These are phyloP conservation scores for Edolisoma coerulescens DNA, from an alignment of 2,113 vertebrate species.

Conservation along the genomic window DNA sequence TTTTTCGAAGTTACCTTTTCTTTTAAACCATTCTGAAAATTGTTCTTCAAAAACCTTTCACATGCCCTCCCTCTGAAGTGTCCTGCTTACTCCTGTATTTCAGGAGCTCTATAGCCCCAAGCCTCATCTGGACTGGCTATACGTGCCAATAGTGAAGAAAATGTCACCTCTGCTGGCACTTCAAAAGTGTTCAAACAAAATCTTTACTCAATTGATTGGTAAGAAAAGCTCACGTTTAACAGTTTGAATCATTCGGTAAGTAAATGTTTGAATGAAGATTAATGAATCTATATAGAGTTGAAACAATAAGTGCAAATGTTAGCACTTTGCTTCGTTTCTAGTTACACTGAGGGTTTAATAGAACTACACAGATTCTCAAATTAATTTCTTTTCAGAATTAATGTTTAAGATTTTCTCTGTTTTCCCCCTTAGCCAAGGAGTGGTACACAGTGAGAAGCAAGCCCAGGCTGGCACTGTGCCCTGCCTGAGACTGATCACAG, in stretches of 20 bases:
- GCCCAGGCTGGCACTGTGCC: rapidly evolving
- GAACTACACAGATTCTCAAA: not conserved
- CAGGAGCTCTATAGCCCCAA: not conserved
- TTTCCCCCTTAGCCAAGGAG: not conserved
- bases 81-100: not conserved
- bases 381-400: not conserved
- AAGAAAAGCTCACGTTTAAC: not conserved
- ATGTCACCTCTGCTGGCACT: not conserved
- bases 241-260: not conserved
- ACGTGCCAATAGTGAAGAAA: not conserved
- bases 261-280: slow-evolving; percentile 5
- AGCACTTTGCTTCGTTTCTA: not conserved
- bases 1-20: not conserved
- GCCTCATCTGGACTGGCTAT: not conserved
- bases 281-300: not conserved
- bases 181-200: not conserved
- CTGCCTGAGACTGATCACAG: not conserved
- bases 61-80: not conserved
- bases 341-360: not conserved
- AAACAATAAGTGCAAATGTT: not conserved
- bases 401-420: not conserved
- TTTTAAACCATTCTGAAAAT: not conserved
- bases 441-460: not conserved
- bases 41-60: not conserved
- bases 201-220: not conserved